A percentile compares a stretch with the other conserved stretches of the same genome.
These are phyloP conservation scores for Drosophila sproati DNA, from an alignment of 1,140 invertebrate genomes.

Conservation along the genomic window DNA sequence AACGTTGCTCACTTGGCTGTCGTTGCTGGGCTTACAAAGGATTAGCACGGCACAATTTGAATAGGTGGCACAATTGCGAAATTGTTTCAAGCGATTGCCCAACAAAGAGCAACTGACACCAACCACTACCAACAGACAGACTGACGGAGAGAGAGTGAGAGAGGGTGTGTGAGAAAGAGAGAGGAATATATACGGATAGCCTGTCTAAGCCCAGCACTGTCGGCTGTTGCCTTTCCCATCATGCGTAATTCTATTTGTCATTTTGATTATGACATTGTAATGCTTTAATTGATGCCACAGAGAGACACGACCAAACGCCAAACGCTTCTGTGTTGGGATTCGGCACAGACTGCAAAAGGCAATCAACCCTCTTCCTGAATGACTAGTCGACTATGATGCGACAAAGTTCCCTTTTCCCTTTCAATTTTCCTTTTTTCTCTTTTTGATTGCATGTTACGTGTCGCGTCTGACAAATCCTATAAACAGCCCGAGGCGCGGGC, in stretches of 20 bases:
- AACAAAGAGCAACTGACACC: conserved; percentile 59
- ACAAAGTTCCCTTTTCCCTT: conserved; percentile 38
- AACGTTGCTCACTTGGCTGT: conserved; percentile 45
- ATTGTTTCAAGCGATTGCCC: conserved; percentile 64
- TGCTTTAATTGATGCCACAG: conserved; percentile 84
- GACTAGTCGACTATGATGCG: conserved; percentile 68
- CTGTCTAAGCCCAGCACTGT: conserved; percentile 36
- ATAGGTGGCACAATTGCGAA: conserved; percentile 76
- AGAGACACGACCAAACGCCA: conserved; percentile 19
- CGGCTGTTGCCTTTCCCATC: conserved; percentile 81
- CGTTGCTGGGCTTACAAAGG: conserved; percentile 68
- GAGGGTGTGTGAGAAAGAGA: not conserved
- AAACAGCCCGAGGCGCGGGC: conserved; percentile 66
- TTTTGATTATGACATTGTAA: conserved; percentile 85
- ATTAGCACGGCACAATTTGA: conserved; percentile 68
- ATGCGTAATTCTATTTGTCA: conserved; percentile 84
- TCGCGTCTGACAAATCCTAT: conserved; percentile 69
- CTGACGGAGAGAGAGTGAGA: not conserved
- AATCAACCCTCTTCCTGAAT: conserved; percentile 66
- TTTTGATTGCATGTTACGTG: conserved; percentile 32
- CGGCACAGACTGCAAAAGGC: conserved; percentile 64
- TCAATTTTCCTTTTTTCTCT: conserved; percentile 17
- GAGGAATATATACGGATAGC: not conserved
- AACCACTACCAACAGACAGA: conserved; percentile 52
- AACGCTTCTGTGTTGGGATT: conserved; percentile 12